Evolutionary conservation across 2,888 invertebrate genomes (phyloP).

Genomic region (Orthosia gothica): DNA sequence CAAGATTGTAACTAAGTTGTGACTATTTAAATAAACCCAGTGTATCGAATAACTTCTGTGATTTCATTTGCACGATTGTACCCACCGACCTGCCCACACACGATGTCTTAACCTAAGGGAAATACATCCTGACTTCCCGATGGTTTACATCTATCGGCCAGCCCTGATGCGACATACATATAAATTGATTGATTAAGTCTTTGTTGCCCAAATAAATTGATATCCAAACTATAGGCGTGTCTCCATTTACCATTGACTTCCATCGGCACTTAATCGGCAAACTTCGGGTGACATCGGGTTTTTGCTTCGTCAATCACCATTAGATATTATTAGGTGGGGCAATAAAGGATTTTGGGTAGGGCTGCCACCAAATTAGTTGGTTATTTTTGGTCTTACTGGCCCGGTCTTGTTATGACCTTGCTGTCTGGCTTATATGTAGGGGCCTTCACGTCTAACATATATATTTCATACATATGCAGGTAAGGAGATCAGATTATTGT

Average conservation of each 20-base stretch:
- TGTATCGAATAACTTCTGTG: too few species aligned
- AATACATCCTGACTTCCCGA: too few species aligned
- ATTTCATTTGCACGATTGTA: too few species aligned
- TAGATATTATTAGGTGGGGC: constrained; percentile 73
- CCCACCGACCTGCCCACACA: too few species aligned
- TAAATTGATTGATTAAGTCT: too few species aligned
- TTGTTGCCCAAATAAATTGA: not conserved
- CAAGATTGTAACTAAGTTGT: too few species aligned
- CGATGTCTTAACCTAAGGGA: too few species aligned
- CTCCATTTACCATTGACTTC: constrained; percentile 71
- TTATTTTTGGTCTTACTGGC: constrained; percentile 15
- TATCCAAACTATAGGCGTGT: constrained; percentile 30
- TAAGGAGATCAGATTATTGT: not conserved
- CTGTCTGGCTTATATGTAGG: not conserved
- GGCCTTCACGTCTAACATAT: not conserved
- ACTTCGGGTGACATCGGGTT: constrained; percentile 76
- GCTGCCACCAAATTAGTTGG: constrained; percentile 29
- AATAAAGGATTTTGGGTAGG: constrained; percentile 64
- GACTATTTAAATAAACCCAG: too few species aligned
- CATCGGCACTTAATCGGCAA: constrained; percentile 75
- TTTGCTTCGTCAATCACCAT: constrained; percentile 79
- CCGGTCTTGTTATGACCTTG: constrained; percentile 7
- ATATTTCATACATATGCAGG: not conserved
- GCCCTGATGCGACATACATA: too few species aligned
- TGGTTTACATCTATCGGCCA: too few species aligned